phyloP scores from a whole-genome alignment of 2,888 invertebrate genomes.

The Zonitis immaculata region DNA sequence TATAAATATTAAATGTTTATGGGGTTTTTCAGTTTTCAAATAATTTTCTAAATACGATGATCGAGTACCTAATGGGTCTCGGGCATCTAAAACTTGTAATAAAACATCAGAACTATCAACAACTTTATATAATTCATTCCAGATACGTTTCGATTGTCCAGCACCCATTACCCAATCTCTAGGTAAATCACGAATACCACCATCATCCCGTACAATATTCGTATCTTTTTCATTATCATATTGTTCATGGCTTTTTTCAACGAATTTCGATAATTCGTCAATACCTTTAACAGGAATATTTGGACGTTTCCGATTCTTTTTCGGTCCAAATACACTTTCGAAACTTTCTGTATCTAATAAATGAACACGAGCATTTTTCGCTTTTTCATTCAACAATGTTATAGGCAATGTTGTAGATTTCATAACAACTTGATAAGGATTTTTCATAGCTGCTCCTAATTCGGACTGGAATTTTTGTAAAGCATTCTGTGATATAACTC shows the following conservation, averaged over 20 bases:
- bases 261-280: conserved; percentile 69
- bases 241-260: conserved; percentile 64
- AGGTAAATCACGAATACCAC: conserved; percentile 71
- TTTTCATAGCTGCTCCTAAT: conserved; percentile 87
- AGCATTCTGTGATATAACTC: conserved; percentile 90
- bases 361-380: conserved; percentile 87
- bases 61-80: conserved; percentile 96
- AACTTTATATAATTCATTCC: conserved; percentile 99
- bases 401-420: conserved; percentile 92
- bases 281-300: conserved; percentile 72
- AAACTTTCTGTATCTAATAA: conserved; percentile 94
- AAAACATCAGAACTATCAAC: conserved; percentile 98
- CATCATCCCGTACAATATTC: conserved; percentile 77
- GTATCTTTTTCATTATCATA: conserved; percentile 81
- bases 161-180: conserved; percentile 94
- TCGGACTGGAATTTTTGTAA: conserved; percentile 90
- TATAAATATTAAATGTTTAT: conserved; percentile 96
- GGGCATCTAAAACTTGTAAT: conserved; percentile 91
- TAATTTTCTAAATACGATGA: conserved; percentile 90
- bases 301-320: conserved; percentile 86
- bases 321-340: conserved; percentile 91
- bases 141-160: conserved; percentile 94
- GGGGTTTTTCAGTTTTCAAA: conserved; percentile 88
- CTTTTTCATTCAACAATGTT: conserved; percentile 87
- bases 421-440: conserved; percentile 98